These are phyloP conservation scores for Tubulanus polymorphus DNA, from an alignment of 2,888 invertebrate genomes.

Conservation along the genomic window DNA sequence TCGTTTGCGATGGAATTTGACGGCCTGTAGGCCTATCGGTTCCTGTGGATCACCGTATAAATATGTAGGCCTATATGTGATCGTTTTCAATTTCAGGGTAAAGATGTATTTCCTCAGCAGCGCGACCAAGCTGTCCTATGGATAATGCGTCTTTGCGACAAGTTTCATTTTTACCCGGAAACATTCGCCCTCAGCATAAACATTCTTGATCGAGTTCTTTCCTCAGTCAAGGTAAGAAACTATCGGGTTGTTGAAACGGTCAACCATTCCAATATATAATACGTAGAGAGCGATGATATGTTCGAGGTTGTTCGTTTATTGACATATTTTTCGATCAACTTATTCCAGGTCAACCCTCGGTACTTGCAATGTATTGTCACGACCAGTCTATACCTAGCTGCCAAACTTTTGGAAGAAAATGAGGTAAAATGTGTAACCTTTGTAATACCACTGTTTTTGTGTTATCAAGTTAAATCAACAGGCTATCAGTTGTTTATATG, in stretches of 20 bases:
- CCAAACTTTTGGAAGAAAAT: conserved; percentile 57
- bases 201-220: conserved; percentile 46
- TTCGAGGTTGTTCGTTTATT: not conserved
- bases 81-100: not conserved
- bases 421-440: conserved; percentile 40
- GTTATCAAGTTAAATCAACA: not conserved
- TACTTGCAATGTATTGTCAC: conserved; percentile 85
- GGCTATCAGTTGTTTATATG: too few species aligned
- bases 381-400: conserved; percentile 79
- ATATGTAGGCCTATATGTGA: too few species aligned
- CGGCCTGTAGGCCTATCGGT: too few species aligned
- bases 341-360: conserved; percentile 56
- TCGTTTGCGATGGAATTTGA: too few species aligned
- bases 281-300: not conserved
- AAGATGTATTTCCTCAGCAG: conserved; percentile 18
- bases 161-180: conserved; percentile 42
- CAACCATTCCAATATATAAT: not conserved
- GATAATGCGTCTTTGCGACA: conserved; percentile 32
- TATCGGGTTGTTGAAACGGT: not conserved
- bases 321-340: not conserved
- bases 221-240: conserved; percentile 42
- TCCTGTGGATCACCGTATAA: too few species aligned
- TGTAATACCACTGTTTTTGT: not conserved
- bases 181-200: conserved; percentile 41
- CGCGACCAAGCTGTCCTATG: conserved; percentile 37